Percentiles rank a stretch among this genome's conserved stretches.
These are phyloP conservation scores for Amiota communis DNA, from an alignment of 2,888 invertebrate species.

Conservation along the genomic window DNA sequence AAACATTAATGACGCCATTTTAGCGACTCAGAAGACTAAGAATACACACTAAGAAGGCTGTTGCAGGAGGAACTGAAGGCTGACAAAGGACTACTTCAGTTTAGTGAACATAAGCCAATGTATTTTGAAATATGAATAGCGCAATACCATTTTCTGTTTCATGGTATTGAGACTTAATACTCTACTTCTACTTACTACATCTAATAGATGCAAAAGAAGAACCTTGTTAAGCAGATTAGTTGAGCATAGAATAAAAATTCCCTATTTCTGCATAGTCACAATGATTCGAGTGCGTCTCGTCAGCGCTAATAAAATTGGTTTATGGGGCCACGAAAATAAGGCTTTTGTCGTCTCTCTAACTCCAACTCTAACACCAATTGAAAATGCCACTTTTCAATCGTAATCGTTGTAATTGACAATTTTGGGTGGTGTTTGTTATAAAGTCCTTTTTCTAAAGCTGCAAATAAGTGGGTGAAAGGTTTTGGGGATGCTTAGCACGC, in stretches of 20 bases:
- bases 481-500: constrained; percentile 54
- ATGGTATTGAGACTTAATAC: constrained; percentile 16
- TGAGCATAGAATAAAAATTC: constrained; percentile 41
- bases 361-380: constrained; percentile 7
- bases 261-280: neutral
- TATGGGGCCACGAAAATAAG: constrained; percentile 45
- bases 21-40: constrained; percentile 14
- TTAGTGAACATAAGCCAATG: constrained; percentile 51
- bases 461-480: too few relatives aligned
- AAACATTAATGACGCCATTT: constrained; percentile 67
- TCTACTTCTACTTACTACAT: neutral
- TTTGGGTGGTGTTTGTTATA: constrained; percentile 36
- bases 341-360: constrained; percentile 41
- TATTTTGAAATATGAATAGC: constrained; percentile 65
- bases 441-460: neutral
- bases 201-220: neutral
- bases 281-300: constrained; percentile 3
- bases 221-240: constrained; percentile 63
- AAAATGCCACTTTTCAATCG: constrained; percentile 64
- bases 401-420: constrained; percentile 65
- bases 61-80: neutral
- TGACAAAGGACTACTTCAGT: neutral
- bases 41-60: neutral
- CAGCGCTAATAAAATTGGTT: constrained; percentile 64
- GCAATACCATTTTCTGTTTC: constrained; percentile 10